Conservation (phyloP, 2,113 vertebrate species). For the Percopsis transmontana region DNA sequence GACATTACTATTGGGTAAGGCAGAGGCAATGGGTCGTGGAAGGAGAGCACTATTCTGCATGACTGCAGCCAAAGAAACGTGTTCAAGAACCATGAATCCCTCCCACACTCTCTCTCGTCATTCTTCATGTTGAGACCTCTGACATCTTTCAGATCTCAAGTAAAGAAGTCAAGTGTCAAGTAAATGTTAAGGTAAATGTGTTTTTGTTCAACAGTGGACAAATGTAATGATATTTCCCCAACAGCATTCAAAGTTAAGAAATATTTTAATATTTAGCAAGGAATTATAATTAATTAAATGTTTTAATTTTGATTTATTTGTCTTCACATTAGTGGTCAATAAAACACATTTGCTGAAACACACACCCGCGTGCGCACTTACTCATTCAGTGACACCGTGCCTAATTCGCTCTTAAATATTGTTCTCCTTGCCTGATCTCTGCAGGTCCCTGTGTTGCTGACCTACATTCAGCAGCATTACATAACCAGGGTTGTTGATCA, state of each 20-base stretch:
- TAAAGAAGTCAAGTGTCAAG: no score
- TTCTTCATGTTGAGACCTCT: not conserved
- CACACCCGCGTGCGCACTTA: slow-evolving; percentile 25
- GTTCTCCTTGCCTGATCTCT: slow-evolving; percentile 47
- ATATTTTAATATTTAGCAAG: no score
- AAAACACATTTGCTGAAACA: not conserved
- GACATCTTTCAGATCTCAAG: slow-evolving; percentile 43
- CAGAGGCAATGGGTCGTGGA: slow-evolving; percentile 48
- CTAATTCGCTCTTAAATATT: slow-evolving; percentile 7
- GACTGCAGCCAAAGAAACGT: slow-evolving; percentile 42
- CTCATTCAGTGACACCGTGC: slow-evolving; percentile 1
- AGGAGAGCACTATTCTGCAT: slow-evolving; percentile 47
- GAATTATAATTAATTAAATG: no score
- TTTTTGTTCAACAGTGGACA: not conserved
- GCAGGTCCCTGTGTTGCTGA: slow-evolving; percentile 70
- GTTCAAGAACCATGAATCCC: slow-evolving; percentile 29
- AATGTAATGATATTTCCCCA: not conserved
- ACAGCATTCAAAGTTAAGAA: not conserved
- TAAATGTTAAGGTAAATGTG: not conserved
- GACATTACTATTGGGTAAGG: slow-evolving; percentile 18
- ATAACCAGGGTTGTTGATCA: slow-evolving; percentile 72
- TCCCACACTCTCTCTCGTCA: not conserved
- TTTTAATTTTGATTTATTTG: not conserved
- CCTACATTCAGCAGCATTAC: slow-evolving; percentile 78
- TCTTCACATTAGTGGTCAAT: not conserved